Evolutionary conservation across 2,113 vertebrate genomes (phyloP).

Genomic region (Anarhynchus alexandrinus): DNA sequence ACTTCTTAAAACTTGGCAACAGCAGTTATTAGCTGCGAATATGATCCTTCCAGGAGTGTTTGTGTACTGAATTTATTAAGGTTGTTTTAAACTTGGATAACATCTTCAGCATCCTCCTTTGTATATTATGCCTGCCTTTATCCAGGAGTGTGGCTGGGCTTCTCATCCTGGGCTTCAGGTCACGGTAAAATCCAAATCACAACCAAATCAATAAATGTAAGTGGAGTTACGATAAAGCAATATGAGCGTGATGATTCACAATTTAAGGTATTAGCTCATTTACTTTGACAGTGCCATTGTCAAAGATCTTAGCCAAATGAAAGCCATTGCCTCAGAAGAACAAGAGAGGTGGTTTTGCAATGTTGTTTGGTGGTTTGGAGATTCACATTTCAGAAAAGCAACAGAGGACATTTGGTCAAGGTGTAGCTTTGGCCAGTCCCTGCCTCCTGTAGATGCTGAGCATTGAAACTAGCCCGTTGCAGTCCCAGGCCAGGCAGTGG

Average conservation of each 20-base stretch:
- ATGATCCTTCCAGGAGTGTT: conserved; percentile 17
- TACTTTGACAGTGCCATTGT: background rate
- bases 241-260: background rate
- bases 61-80: conserved; percentile 25
- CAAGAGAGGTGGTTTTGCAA: background rate
- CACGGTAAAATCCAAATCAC: too few species aligned
- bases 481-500: rapidly evolving
- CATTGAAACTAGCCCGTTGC: background rate
- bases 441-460: background rate
- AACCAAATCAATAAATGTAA: background rate
- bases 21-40: conserved; percentile 10
- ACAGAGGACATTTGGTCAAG: background rate
- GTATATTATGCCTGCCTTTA: background rate
- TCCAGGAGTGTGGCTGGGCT: background rate
- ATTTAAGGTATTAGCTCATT: background rate
- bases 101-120: background rate
- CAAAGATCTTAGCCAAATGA: background rate
- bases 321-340: background rate
- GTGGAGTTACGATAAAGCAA: background rate
- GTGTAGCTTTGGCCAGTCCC: background rate
- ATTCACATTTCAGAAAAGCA: background rate
- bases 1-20: conserved; percentile 1
- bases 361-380: background rate
- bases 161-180: background rate
- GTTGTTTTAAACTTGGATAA: background rate